Conservation (phyloP, 2,113 vertebrate genomes). For the Perognathus longimembris region DNA sequence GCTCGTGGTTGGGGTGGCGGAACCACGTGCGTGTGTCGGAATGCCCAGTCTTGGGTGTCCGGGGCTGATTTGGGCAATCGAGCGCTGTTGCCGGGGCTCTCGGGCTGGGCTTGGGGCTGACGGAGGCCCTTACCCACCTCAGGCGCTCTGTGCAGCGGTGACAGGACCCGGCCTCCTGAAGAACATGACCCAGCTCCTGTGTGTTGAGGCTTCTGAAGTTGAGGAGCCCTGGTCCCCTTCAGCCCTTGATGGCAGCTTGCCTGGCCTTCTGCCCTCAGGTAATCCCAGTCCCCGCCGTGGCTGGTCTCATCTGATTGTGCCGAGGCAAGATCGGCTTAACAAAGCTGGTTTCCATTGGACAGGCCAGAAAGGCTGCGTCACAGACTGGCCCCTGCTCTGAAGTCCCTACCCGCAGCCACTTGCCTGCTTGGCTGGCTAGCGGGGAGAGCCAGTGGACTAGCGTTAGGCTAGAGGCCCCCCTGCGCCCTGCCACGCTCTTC, state of each 20-base stretch:
- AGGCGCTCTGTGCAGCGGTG: conserved; percentile 93
- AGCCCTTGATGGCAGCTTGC: conserved; percentile 52
- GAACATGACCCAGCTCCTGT: conserved; percentile 94
- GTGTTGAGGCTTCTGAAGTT: conserved; percentile 85
- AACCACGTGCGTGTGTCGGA: not conserved
- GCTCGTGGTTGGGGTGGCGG: not conserved
- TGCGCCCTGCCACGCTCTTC: not conserved
- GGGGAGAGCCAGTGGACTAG: not conserved
- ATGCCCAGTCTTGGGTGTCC: not conserved
- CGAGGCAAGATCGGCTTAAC: not conserved
- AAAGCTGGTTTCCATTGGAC: not conserved
- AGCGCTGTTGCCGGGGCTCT: not conserved
- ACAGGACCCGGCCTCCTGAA: conserved; percentile 94
- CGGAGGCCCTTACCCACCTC: not conserved
- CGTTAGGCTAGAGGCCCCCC: not conserved
- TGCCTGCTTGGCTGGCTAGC: not conserved
- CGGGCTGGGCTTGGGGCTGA: not conserved
- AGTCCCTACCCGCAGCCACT: not conserved
- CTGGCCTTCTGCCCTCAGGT: conserved; percentile 67
- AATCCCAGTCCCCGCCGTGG: no score
- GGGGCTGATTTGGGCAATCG: not conserved
- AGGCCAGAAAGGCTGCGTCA: not conserved
- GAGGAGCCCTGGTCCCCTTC: conserved; percentile 63
- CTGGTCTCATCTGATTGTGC: not conserved
- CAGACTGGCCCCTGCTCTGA: not conserved